Evolutionary conservation across 2,888 invertebrate genomes (phyloP), one percentile per base, ranked within the genome.

Genomic region (Neocrepidodera transversa): DNA sequence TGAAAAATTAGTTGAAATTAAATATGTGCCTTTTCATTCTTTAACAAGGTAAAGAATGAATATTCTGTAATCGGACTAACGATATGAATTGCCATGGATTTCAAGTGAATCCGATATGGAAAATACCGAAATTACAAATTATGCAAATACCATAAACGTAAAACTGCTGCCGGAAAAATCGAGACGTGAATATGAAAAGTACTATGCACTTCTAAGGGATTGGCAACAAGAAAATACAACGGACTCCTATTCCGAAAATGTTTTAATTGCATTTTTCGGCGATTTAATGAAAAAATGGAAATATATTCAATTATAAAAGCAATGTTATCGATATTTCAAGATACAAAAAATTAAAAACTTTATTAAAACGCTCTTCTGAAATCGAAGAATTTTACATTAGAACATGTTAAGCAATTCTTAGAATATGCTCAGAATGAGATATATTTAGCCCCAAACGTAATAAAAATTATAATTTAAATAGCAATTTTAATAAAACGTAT

Each of bases 291-390:
- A 35, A 49, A 20, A 49, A 20, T 20, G 49, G 36, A 49, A 36
- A 35, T 49, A 49, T 35, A 49, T 18, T 49, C 36, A 17, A 35
- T 49, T 4, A 17, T 49, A 49, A 49, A 20, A 49, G 36, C 49
- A 10, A 49, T 11, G 36, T 35, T 20, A 36, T 49, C 20, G 23
- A 43, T 43, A 43, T 43, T 23, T 43, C 43, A 43, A 43, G 6
- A 43, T 43, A 43, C 2, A 43, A 43, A 43, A 43, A 43, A 43
- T 43, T 43, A 18, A 43, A 43, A 43, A 11, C 43, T n/a, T 23
- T 43, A 14, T 36, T 36, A 2, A 36, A 36, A 36, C 4, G 35
- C 8, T 36, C 11, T 7, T 36, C 14, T 8, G 23, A 43, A n/a
- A 43, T 7, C 2, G 13, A 36, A 36, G 8, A 36, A 36, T 36